Conservation (phyloP, 1,140 invertebrate species). For the Solenopsis invicta region DNA sequence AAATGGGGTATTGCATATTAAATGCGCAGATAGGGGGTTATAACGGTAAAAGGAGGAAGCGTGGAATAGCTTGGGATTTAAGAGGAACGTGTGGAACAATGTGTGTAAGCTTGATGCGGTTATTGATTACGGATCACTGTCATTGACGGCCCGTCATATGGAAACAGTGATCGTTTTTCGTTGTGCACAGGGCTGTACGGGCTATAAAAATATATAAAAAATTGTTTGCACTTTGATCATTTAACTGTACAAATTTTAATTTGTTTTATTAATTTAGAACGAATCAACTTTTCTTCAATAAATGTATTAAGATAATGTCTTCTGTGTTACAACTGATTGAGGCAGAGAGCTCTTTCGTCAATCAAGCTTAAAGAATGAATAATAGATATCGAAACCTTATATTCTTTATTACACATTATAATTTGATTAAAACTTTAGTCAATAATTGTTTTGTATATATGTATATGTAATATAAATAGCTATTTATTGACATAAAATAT, state of each 20-base stretch:
- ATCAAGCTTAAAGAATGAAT: background rate
- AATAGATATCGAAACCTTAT: background rate
- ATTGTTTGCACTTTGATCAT: background rate
- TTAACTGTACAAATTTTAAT: background rate
- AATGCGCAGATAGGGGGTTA: conserved; percentile 76
- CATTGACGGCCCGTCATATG: conserved; percentile 82
- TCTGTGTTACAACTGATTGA: background rate
- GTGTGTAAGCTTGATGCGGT: conserved; percentile 82
- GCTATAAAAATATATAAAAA: conserved; percentile 9
- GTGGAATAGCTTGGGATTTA: conserved; percentile 63
- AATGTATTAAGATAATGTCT: background rate
- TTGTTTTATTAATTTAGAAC: background rate
- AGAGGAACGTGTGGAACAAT: conserved; percentile 74
- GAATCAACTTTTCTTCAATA: background rate
- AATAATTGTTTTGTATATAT: background rate
- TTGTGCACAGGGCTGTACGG: conserved; percentile 30
- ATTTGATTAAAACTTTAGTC: background rate
- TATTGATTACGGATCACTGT: conserved; percentile 84
- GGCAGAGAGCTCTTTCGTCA: background rate
- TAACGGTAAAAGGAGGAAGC: conserved; percentile 67
- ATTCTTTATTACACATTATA: background rate
- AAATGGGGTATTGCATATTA: conserved; percentile 84
- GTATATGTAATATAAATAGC: no score
- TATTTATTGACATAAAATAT: no score
- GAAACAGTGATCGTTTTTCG: conserved; percentile 75